Evolutionary conservation across 2,113 vertebrate genomes (phyloP).

Genomic region (Dissostichus mawsoni): DNA sequence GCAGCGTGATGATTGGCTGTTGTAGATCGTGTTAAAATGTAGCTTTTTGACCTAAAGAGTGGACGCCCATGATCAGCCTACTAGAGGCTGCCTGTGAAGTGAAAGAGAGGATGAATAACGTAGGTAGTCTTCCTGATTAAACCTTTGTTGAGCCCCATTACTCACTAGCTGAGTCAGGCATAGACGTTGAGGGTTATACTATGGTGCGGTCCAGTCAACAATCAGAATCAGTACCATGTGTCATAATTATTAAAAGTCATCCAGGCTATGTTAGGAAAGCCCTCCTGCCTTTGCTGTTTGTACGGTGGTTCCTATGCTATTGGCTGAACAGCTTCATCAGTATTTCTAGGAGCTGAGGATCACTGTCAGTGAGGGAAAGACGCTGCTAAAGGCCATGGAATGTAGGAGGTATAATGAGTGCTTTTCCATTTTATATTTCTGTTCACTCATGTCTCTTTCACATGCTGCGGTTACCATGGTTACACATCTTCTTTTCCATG

Average conservation of each 20-base stretch:
- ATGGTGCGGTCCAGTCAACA: background rate
- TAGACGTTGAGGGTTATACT: background rate
- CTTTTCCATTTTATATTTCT: slow-evolving; percentile 13
- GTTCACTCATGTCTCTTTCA: slow-evolving; percentile 25
- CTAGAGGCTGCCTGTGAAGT: too few species aligned
- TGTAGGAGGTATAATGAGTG: background rate
- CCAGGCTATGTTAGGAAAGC: background rate
- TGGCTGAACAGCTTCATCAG: background rate
- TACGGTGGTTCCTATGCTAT: slow-evolving; percentile 5
- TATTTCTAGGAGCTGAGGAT: background rate
- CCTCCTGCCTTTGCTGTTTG: background rate
- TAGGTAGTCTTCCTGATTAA: too few species aligned
- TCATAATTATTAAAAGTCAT: background rate
- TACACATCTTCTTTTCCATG: slow-evolving; percentile 37
- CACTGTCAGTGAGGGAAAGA: background rate
- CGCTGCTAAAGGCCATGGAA: background rate
- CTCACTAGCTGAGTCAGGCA: background rate
- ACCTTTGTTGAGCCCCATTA: background rate
- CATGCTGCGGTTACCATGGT: slow-evolving; percentile 54
- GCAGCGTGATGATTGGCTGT: too few species aligned
- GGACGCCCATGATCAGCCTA: too few species aligned
- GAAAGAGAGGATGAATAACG: too few species aligned
- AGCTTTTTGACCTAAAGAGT: too few species aligned
- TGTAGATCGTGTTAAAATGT: too few species aligned
- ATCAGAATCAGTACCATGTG: background rate